phyloP scores from a whole-genome alignment of 2,888 invertebrate genomes.

The Eilema depressum region DNA sequence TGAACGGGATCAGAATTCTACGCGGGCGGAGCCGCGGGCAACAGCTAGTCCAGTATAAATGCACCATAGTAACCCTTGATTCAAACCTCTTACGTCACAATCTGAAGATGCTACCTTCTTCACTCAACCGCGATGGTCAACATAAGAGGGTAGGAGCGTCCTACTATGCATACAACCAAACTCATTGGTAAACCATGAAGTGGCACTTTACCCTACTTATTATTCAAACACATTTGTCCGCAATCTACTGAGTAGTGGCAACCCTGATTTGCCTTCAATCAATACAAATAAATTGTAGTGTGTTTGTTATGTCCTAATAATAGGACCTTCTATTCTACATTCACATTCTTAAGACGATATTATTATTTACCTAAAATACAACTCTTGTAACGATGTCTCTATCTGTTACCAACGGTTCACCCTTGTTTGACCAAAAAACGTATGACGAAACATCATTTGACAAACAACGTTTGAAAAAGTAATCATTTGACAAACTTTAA shows the following conservation, averaged over 20 bases:
- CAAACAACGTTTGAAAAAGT: too few species aligned
- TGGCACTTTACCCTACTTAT: conserved; percentile 46
- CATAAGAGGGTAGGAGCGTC: conserved; percentile 36
- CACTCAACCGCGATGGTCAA: conserved; percentile 33
- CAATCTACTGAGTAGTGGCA: conserved; percentile 42
- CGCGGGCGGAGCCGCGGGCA: too few species aligned
- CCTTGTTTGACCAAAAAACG: too few species aligned
- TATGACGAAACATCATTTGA: too few species aligned
- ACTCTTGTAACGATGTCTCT: too few species aligned
- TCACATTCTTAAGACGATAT: background rate
- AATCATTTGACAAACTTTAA: too few species aligned
- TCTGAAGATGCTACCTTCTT: conserved; percentile 10
- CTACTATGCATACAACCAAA: conserved; percentile 28
- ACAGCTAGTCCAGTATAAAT: background rate
- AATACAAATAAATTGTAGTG: background rate
- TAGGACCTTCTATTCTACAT: background rate
- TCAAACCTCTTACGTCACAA: conserved; percentile 9
- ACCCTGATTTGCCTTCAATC: conserved; percentile 23
- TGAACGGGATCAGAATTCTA: too few species aligned
- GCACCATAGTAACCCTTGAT: background rate
- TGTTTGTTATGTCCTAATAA: conserved; percentile 3
- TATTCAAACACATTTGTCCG: conserved; percentile 46
- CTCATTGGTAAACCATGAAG: conserved; percentile 38
- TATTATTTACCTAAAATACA: too few species aligned
- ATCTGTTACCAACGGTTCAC: too few species aligned